Evolutionary conservation across 2,888 invertebrate species (phyloP).

Genomic region (Cerastis leucographa): DNA sequence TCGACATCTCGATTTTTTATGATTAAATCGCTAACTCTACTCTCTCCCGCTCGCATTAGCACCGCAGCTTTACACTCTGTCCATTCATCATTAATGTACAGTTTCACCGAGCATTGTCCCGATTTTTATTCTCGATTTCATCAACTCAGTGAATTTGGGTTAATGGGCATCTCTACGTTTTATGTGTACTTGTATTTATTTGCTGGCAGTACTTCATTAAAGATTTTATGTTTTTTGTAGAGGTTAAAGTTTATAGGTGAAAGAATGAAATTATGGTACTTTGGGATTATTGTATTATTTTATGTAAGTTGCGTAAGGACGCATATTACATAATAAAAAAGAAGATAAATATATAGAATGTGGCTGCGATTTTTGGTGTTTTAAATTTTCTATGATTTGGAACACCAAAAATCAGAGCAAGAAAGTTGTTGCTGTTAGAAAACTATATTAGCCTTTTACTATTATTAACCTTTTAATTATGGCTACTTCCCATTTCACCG

Average conservation of each 20-base stretch:
- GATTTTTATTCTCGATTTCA: constrained; percentile 64
- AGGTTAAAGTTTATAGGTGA: constrained; percentile 15
- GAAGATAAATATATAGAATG: too few relatives aligned
- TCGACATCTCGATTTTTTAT: background rate
- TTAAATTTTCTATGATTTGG: too few relatives aligned
- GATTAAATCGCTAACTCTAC: background rate
- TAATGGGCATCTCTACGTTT: constrained; percentile 56
- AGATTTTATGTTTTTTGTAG: background rate
- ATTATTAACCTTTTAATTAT: too few relatives aligned
- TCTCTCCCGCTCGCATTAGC: constrained; percentile 21
- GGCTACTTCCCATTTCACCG: too few relatives aligned
- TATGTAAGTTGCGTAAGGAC: too few relatives aligned
- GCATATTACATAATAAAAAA: too few relatives aligned
- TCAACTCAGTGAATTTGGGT: constrained; percentile 54
- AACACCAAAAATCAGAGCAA: too few relatives aligned
- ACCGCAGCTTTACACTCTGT: background rate
- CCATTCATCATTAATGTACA: constrained; percentile 76
- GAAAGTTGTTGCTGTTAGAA: too few relatives aligned
- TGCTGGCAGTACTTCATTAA: constrained; percentile 25
- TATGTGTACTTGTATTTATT: constrained; percentile 42
- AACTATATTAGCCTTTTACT: too few relatives aligned
- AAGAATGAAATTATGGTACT: background rate
- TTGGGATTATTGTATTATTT: background rate
- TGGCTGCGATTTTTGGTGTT: too few relatives aligned
- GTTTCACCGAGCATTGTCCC: constrained; percentile 42